Percentiles rank a stretch among this genome's conserved stretches.
phyloP scores from a whole-genome alignment of 2,797 vertebrate genomes.

The Clarias laeviceps region DNA sequence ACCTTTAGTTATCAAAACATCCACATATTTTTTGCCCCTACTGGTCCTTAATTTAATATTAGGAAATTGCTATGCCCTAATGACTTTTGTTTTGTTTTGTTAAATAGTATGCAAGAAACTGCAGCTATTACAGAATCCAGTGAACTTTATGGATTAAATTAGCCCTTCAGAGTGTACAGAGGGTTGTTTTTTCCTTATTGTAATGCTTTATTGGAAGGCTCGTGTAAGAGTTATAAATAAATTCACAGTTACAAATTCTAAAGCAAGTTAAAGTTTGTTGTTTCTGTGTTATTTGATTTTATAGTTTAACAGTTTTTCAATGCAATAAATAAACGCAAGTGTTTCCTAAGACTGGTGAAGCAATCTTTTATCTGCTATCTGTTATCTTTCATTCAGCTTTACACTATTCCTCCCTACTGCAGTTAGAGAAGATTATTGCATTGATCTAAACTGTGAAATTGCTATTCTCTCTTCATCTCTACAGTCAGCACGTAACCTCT shows the following conservation, averaged over 20 bases:
- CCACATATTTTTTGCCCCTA: background rate
- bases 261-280: conserved; percentile 7
- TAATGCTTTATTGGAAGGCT: background rate
- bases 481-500: conserved; percentile 7
- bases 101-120: background rate
- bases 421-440: conserved; percentile 34
- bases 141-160: conserved; percentile 13
- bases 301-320: background rate
- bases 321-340: conserved; percentile 23
- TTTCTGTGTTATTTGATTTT: background rate
- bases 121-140: background rate
- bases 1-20: conserved; percentile 7
- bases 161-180: conserved; percentile 38
- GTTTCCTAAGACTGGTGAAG: conserved; percentile 26
- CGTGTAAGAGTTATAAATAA: conserved; percentile 2
- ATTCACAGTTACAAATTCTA: background rate
- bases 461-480: conserved; percentile 2
- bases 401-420: conserved; percentile 4
- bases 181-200: background rate
- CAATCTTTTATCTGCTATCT: conserved; percentile 8
- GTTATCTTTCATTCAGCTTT: background rate
- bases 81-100: background rate
- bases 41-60: conserved; percentile 4
- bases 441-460: conserved; percentile 30
- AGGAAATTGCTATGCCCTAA: background rate